A percentile compares a stretch with the other conserved stretches of the same genome.
Evolutionary conservation across 2,797 vertebrate species (phyloP).

Genomic region (Cyprinella venusta): DNA sequence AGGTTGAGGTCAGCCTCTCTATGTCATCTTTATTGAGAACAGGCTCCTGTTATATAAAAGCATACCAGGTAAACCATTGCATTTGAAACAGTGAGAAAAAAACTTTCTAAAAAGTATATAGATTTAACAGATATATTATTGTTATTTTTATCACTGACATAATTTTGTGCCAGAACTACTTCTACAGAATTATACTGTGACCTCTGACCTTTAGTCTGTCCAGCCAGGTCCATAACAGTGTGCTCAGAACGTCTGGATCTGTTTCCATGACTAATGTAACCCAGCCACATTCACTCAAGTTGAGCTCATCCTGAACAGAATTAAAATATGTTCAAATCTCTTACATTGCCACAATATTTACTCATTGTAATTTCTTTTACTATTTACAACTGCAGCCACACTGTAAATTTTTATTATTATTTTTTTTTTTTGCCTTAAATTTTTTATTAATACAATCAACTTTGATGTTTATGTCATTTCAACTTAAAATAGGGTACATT

Average conservation of each 20-base stretch:
- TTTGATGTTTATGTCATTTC: too few relatives aligned
- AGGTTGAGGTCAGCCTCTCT: conserved; percentile 59
- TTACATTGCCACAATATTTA: not conserved
- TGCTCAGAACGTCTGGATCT: conserved; percentile 77
- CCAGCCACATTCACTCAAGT: conserved; percentile 81
- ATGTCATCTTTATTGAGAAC: conserved; percentile 74
- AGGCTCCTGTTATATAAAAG: conserved; percentile 72
- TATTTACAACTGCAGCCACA: not conserved
- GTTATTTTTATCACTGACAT: not conserved
- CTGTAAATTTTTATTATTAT: too few relatives aligned
- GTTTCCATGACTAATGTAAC: conserved; percentile 77
- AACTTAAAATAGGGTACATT: too few relatives aligned
- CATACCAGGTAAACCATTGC: conserved; percentile 6
- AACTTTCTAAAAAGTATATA: not conserved
- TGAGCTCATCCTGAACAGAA: conserved; percentile 77
- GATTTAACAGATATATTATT: not conserved
- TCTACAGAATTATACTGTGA: not conserved
- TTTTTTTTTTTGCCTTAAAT: too few relatives aligned
- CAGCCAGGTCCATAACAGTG: conserved; percentile 82
- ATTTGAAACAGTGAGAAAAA: not conserved
- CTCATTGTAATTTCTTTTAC: not conserved
- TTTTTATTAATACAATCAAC: too few relatives aligned
- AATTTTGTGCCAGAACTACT: not conserved
- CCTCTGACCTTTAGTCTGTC: conserved; percentile 79
- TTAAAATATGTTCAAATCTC: not conserved